A percentile compares a stretch with the other conserved stretches of the same genome.
These are phyloP conservation scores for Sisor rabdophorus DNA, from an alignment of 2,113 vertebrate species.

Conservation along the genomic window DNA sequence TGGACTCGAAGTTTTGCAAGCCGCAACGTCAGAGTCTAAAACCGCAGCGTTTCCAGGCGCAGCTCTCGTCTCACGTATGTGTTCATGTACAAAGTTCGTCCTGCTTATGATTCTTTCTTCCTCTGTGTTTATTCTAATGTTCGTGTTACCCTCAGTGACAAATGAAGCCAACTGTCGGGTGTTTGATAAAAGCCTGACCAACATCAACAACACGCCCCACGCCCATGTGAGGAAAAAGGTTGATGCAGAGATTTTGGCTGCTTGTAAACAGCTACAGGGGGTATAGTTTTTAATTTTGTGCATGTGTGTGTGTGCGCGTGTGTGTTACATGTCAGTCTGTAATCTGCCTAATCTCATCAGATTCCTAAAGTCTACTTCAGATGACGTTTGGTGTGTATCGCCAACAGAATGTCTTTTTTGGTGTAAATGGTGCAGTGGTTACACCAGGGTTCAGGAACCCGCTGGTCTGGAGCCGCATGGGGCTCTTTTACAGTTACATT, in stretches of 20 bases:
- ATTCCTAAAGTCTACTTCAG: too few species aligned
- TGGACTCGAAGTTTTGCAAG: constrained; percentile 19
- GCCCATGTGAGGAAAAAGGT: constrained; percentile 57
- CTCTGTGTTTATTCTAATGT: not conserved
- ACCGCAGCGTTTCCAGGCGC: constrained; percentile 10
- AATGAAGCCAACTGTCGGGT: constrained; percentile 59
- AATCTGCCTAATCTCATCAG: too few species aligned
- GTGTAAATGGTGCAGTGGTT: too few species aligned
- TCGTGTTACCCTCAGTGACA: constrained; percentile 63
- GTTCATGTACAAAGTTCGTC: not conserved
- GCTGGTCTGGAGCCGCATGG: too few species aligned
- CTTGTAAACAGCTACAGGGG: constrained; percentile 61
- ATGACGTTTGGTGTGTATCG: not conserved
- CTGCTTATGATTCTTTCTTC: not conserved
- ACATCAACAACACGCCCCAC: constrained; percentile 78
- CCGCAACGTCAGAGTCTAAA: not conserved
- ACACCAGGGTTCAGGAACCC: too few species aligned
- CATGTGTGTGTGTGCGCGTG: too few species aligned
- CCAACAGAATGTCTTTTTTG: constrained; percentile 10
- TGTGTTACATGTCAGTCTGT: too few species aligned
- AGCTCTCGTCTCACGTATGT: not conserved
- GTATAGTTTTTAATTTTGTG: constrained; percentile 55
- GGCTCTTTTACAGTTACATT: too few species aligned
- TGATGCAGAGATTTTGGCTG: constrained; percentile 73
- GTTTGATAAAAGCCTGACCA: constrained; percentile 83